Base-by-base conservation (phyloP, 2,113 vertebrate genomes). In the Rhegmatorhina hoffmannsi region DNA sequence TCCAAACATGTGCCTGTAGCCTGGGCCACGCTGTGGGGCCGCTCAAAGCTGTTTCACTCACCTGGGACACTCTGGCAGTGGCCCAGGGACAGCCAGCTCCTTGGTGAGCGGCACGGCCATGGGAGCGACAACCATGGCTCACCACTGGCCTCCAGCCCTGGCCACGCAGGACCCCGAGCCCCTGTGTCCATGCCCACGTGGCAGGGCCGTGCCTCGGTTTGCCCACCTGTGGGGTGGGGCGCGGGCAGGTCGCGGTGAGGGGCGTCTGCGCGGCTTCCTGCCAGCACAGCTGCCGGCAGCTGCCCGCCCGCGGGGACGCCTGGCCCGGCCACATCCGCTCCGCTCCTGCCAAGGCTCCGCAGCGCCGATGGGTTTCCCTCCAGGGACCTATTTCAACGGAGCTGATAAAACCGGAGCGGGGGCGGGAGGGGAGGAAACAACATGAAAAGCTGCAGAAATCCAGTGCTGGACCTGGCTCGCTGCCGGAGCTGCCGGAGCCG, bases 261-360 rank as follows among this genome's bases (percentile, higher is more conserved):
- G 80, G 74, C 2, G 84, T 49, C 93, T 88, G 60, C 7, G 9
- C 3, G 13, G 95, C 73, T 95, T 89, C 89, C 93, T 94, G 84
- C 87, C 87, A 44, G 84, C 91, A 69, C 96, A 95, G 96, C 89
- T 89, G 93, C 93, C 80, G 17, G 84, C 89, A 86, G 67, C 83
- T 78, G 75, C 93, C 91, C 50, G 49, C 49, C 87, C 53, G 7
- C 8, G 26, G 93, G 95, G 93, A 77, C 84, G 13, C 87, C 76
- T 16, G 80, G 81, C 84, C 84, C 1, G 69, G 84, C 89, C 20
- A n/a, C 90, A 95, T 96, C 96, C 96, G 95, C 90, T 64, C 87
- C 20, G 43, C 74, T 92, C 88, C 95, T 92, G 95, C 95, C 96
- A 92, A 96, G 56, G 84, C 95, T 96, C 72, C 33, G 7, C 91